Conservation (phyloP, 53 echinoderm and acorn worm genomes). For the Temnopleurus reevesii region DNA sequence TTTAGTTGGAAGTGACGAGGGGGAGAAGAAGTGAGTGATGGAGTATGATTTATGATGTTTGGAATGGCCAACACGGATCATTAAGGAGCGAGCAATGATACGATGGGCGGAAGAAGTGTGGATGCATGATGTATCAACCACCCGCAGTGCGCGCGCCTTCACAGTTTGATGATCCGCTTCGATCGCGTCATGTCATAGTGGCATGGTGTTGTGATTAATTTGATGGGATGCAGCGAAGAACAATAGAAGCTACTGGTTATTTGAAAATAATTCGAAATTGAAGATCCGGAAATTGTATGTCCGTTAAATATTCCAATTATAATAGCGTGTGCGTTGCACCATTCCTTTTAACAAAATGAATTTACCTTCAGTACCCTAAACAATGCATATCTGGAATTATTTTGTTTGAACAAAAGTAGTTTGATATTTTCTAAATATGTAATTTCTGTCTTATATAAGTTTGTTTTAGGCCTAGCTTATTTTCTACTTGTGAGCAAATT, state of each 20-base stretch:
- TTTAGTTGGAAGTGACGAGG: not conserved
- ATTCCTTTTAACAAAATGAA: no score
- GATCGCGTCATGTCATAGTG: not conserved
- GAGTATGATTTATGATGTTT: conserved; percentile 1
- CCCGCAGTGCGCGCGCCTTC: not conserved
- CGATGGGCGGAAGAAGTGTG: not conserved
- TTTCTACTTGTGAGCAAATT: no score
- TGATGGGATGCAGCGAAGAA: conserved; percentile 4
- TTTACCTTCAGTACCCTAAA: no score
- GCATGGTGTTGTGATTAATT: not conserved
- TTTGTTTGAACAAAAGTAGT: no score
- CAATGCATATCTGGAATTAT: no score
- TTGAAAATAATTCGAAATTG: no score
- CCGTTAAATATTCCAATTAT: no score
- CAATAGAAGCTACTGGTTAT: not conserved
- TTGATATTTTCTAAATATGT: no score
- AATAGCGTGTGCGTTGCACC: no score
- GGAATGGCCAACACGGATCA: conserved; percentile 22
- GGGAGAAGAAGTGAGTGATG: not conserved
- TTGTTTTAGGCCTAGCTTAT: no score
- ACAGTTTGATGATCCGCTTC: conserved; percentile 12
- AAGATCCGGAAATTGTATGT: no score
- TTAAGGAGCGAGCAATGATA: not conserved
- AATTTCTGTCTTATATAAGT: no score
- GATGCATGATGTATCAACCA: not conserved